Evolutionary conservation across 2,797 vertebrate species (phyloP), one percentile per base, ranked within the genome.

Genomic region (Anas flavirostris): DNA sequence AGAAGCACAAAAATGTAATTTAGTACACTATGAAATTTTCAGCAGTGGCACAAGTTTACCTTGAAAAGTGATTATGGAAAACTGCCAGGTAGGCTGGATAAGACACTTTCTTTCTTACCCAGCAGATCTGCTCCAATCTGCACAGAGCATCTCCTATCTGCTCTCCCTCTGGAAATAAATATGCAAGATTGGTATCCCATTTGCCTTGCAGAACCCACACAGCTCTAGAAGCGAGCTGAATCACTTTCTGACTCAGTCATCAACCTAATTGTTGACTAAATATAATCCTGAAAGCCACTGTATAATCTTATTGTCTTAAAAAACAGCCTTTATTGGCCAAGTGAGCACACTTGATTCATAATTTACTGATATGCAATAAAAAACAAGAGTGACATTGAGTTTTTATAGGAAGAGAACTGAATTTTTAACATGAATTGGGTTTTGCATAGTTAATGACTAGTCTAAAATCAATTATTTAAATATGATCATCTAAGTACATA

Each of bases 201-300:
- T 70, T 67, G 48, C 62, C 64, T 67, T n/a, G 68, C 75, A 93
- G 78, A 94, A 82, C 78, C 46, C 72, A 84, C 60, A 56, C 28
- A 81, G 69, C 31, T 86, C 83, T 64, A 52, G 81, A 63, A 72
- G 63, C 44, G 41, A 92, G 64, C 60, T 96, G 86, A 93, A 94
- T 90, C 88, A 93, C 31, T 80, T 90, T 94, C 83, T 94, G 90
- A 92, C 72, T 95, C 93, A 80, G 92, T 69, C 72, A 33, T 81
- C 78, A 95, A 80, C 66, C 58, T 84, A 86, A 88, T 13, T 94
- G 60, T 75, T 89, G 58, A 72, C 88, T 78, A 95, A 94, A 93
- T 78, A 91, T 75, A 90, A 90, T 82, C 95, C 86, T 76, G 53
- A 88, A 95, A 93, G 88, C 29, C 35, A 14, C 16, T 85, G 25